These are phyloP conservation scores for Cydia amplana DNA, from an alignment of 1,140 invertebrate genomes.

Conservation along the genomic window DNA sequence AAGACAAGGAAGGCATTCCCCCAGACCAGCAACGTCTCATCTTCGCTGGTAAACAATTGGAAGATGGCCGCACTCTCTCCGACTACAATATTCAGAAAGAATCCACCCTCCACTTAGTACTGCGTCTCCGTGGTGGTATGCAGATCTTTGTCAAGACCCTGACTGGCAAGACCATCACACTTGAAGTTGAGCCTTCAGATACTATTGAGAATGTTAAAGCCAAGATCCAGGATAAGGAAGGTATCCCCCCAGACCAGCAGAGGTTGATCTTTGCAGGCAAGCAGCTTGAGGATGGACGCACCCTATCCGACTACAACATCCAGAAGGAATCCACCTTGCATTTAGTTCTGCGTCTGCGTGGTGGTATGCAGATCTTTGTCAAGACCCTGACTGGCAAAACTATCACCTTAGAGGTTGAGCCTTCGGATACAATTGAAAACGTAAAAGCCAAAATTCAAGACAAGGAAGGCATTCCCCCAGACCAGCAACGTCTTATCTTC, in stretches of 20 bases:
- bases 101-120: constrained; percentile 83
- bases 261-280: background rate
- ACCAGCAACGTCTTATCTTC: constrained; percentile 8
- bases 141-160: constrained; percentile 21
- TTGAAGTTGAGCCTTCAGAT: constrained; percentile 15
- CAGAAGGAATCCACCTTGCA: constrained; percentile 16
- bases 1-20: constrained; percentile 84
- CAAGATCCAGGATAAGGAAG: constrained; percentile 12
- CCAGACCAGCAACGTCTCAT: constrained; percentile 83
- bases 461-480: constrained; percentile 15
- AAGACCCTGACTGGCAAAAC: constrained; percentile 26
- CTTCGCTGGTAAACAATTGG: constrained; percentile 85
- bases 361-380: constrained; percentile 21
- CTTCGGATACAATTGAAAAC: constrained; percentile 19
- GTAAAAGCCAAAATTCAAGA: constrained; percentile 24
- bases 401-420: background rate
- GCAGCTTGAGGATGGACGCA: constrained; percentile 10
- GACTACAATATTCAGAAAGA: constrained; percentile 86
- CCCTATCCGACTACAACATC: constrained; percentile 9
- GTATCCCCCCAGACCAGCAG: constrained; percentile 8
- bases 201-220: constrained; percentile 17
- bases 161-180: constrained; percentile 14
- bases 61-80: constrained; percentile 84
- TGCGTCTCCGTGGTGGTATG: constrained; percentile 59
- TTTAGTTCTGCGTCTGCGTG: constrained; percentile 17